Conservation (phyloP, 2,113 vertebrate species). For the Ophiodon elongatus region DNA sequence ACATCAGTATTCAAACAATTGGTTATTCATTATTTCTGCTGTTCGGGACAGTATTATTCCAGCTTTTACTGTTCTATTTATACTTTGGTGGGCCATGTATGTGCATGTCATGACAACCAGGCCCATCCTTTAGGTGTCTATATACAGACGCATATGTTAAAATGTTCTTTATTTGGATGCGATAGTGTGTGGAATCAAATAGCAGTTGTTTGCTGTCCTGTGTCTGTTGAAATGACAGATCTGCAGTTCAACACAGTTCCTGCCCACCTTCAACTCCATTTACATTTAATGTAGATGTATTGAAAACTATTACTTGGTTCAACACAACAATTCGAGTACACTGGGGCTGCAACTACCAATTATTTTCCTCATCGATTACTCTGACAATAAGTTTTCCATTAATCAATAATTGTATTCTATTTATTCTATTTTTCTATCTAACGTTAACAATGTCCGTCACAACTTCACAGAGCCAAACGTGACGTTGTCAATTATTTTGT, state of each 20-base stretch:
- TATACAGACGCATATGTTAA: background rate
- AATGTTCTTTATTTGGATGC: background rate
- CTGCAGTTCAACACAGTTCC: background rate
- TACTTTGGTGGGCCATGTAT: background rate
- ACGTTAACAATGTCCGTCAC: background rate
- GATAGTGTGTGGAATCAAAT: background rate
- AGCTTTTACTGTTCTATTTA: background rate
- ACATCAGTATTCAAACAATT: too few relatives aligned
- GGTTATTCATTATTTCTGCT: rapidly evolving
- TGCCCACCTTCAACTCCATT: background rate
- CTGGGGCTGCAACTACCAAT: background rate
- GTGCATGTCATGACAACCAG: background rate
- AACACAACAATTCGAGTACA: background rate
- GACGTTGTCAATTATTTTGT: background rate
- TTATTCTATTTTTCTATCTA: too few relatives aligned
- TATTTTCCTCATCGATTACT: background rate
- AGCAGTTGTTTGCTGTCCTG: background rate
- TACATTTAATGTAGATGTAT: too few relatives aligned
- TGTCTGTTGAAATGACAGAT: background rate
- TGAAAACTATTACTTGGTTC: background rate
- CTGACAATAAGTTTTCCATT: background rate
- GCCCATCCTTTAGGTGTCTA: background rate
- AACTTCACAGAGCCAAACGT: background rate
- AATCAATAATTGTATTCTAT: background rate
- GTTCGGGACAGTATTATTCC: background rate